Conservation (phyloP, 2,888 invertebrate species). For the Diplazon laetatorius region DNA sequence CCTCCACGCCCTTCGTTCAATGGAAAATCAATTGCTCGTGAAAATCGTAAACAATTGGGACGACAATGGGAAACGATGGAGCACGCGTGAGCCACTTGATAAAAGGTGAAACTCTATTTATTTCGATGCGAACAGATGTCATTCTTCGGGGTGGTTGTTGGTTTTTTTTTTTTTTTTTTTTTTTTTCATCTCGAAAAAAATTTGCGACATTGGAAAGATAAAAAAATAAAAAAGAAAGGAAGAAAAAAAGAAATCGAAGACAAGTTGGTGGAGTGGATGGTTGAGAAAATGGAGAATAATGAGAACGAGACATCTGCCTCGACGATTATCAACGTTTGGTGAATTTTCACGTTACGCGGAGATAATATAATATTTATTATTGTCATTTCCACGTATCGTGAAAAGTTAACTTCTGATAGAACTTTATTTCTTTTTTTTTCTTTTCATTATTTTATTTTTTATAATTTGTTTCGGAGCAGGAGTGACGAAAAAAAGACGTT, state of each 20-base stretch:
- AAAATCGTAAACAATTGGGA: conserved; percentile 80
- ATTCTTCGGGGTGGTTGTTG: conserved; percentile 36
- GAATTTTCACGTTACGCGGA: not conserved
- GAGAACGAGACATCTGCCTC: conserved; percentile 39
- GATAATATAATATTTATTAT: no score
- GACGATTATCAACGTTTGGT: no score
- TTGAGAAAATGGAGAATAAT: not conserved
- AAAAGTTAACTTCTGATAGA: no score
- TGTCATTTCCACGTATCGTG: no score
- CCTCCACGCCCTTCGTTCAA: conserved; percentile 58
- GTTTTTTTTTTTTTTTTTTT: not conserved
- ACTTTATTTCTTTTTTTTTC: no score
- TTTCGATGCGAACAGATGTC: conserved; percentile 51
- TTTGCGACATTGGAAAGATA: conserved; percentile 51
- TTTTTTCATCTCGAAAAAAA: conserved; percentile 16
- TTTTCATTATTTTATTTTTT: no score
- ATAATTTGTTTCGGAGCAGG: no score
- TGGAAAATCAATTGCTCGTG: conserved; percentile 81
- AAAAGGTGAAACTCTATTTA: conserved; percentile 38
- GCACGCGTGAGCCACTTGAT: conserved; percentile 69
- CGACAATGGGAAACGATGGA: conserved; percentile 36
- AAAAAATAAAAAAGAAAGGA: no score
- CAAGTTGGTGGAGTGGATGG: conserved; percentile 30
- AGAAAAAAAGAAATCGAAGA: conserved; percentile 28
- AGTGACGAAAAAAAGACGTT: conserved; percentile 49